Evolutionary conservation across 2,888 invertebrate genomes (phyloP), one percentile per base, ranked within the genome.

Genomic region (Leptopilina drosophilae): DNA sequence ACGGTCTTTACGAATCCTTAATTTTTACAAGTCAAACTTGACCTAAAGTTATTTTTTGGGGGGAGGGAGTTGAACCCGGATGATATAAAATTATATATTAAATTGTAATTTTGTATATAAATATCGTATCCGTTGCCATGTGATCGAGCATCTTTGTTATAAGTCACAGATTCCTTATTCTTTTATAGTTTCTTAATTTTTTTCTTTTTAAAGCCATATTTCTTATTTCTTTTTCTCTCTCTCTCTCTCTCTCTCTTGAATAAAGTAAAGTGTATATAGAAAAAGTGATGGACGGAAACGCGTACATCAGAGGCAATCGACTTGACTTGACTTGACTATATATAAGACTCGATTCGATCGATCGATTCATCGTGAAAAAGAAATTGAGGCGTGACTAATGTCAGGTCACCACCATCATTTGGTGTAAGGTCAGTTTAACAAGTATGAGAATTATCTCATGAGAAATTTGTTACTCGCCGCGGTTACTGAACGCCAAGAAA

Each of bases 341-440:
- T 33, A 33, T 33, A 33, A 33, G 33, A 33, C 77, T 69, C 56
- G 64, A 49, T 7, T 49, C 49, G 49, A 49, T 49, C 49, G 49
- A 49, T 53, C 12, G 77, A 42, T 20, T 20, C 20, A 20, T 78
- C 76, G 78, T 64, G 73, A 77, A 78, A 82, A 79, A 80, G 81
- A 83, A 82, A 81, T 67, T 80, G 75, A 80, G 76, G 85, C 83
- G 86, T 87, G 83, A 87, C 87, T 82, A 86, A 88, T 84, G 64
- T 53, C 79, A 80, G 85, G 87, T 87, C 85, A 85, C 85, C 85
- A 84, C 79, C 84, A 82, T 78, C 80, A 82, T 81, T 76, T 79
- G 67, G 78, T 73, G 75, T 82, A 66, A 80, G 84, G 84, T 84
- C 85, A 80, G 49, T 49, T 67, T 46, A 9, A 62, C n/a, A 62